A percentile compares a stretch with the other conserved stretches of the same genome.
Conservation (phyloP, 2,113 vertebrate genomes). For the Microcebus murinus region DNA sequence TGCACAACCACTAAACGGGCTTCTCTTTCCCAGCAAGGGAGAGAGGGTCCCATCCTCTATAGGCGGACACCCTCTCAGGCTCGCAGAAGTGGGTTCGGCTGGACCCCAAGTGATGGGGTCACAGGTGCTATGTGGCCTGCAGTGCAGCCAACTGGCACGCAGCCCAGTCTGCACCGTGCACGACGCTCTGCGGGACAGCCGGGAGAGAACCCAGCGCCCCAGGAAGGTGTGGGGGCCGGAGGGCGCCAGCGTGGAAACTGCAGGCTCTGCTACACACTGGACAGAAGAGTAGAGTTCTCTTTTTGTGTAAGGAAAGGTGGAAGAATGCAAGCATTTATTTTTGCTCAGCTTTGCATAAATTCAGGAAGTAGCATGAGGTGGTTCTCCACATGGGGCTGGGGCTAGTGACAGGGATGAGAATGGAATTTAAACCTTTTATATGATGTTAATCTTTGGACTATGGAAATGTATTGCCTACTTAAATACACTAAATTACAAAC, state of each 20-base stretch:
- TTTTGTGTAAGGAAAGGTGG: background rate
- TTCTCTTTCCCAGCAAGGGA: background rate
- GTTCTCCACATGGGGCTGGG: accelerated
- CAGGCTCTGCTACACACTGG: background rate
- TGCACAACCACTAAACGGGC: background rate
- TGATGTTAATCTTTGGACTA: background rate
- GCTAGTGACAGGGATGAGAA: background rate
- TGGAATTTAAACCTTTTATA: too few species aligned
- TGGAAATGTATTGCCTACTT: background rate
- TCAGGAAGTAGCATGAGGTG: background rate
- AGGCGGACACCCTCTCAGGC: background rate
- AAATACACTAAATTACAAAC: background rate
- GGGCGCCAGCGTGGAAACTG: background rate
- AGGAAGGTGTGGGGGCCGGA: background rate
- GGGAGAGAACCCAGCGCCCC: background rate
- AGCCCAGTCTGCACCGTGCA: background rate
- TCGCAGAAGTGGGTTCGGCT: background rate
- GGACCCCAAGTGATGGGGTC: background rate
- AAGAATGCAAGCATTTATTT: background rate
- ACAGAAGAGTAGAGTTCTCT: background rate
- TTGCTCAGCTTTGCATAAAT: background rate
- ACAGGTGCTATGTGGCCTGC: background rate
- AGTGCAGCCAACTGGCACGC: too few species aligned
- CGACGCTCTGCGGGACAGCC: accelerated
- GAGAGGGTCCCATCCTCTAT: background rate